Evolutionary conservation across 2,888 invertebrate species (phyloP).

Genomic region (Pimpla rufipes): DNA sequence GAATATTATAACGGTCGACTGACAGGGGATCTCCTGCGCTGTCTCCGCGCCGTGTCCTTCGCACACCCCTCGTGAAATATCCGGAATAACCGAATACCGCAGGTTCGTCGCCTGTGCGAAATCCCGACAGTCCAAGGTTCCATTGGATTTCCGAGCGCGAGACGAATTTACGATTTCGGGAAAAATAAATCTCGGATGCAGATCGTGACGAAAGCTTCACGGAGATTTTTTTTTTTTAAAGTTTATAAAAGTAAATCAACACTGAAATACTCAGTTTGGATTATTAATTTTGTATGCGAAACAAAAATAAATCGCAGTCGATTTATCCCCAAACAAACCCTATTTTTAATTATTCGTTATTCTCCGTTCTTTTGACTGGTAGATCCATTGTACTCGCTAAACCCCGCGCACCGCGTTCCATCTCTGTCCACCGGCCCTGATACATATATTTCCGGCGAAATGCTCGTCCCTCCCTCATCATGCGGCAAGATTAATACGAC

Average conservation of each 20-base stretch:
- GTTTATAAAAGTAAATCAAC: no score
- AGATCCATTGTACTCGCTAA: not conserved
- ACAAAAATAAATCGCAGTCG: not conserved
- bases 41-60: not conserved
- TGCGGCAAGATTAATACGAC: conserved; percentile 73
- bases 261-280: not conserved
- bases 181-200: conserved; percentile 46
- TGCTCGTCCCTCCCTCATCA: conserved; percentile 35
- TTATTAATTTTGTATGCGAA: not conserved
- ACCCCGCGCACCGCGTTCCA: not conserved
- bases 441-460: conserved; percentile 38
- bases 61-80: conserved; percentile 57
- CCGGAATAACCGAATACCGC: conserved; percentile 73
- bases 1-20: conserved; percentile 83
- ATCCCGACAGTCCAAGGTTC: conserved; percentile 66
- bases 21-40: conserved; percentile 75
- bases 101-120: conserved; percentile 61
- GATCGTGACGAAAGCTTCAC: conserved; percentile 33
- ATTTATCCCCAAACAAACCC: not conserved
- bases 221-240: no score
- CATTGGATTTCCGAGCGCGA: conserved; percentile 78
- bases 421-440: not conserved
- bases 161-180: conserved; percentile 72
- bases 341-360: not conserved
- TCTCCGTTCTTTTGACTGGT: not conserved